Conservation (phyloP, 2,797 vertebrate species). For the Anomalospiza imberbis region DNA sequence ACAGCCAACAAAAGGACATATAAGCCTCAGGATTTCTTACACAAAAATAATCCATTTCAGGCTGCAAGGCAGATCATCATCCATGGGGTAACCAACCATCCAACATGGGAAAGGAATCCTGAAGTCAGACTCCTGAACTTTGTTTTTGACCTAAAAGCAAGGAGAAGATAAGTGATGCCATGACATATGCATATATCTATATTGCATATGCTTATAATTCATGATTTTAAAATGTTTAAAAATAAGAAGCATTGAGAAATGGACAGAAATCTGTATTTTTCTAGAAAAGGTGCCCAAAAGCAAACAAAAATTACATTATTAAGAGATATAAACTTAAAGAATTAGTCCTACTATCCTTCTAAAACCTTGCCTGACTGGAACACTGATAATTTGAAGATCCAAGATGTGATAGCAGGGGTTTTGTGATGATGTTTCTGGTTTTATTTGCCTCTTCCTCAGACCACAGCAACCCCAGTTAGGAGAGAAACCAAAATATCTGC, state of each 20-base stretch:
- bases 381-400: background rate
- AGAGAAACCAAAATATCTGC: background rate
- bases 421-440: background rate
- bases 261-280: background rate
- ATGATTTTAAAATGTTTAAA: background rate
- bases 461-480: background rate
- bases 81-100: background rate
- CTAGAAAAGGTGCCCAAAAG: background rate
- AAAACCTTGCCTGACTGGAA: background rate
- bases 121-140: background rate
- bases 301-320: rapidly evolving
- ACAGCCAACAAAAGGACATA: background rate
- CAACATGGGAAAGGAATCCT: background rate
- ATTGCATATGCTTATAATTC: background rate
- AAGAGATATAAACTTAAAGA: background rate
- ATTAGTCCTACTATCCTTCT: background rate
- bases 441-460: background rate
- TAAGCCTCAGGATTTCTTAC: background rate
- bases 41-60: background rate
- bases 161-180: background rate
- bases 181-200: too few species aligned
- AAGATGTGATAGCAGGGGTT: background rate
- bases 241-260: background rate
- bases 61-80: background rate
- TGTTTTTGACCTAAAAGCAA: background rate